phyloP scores from a whole-genome alignment of 2,113 vertebrate genomes.

The Andinoacara biseriatus region DNA sequence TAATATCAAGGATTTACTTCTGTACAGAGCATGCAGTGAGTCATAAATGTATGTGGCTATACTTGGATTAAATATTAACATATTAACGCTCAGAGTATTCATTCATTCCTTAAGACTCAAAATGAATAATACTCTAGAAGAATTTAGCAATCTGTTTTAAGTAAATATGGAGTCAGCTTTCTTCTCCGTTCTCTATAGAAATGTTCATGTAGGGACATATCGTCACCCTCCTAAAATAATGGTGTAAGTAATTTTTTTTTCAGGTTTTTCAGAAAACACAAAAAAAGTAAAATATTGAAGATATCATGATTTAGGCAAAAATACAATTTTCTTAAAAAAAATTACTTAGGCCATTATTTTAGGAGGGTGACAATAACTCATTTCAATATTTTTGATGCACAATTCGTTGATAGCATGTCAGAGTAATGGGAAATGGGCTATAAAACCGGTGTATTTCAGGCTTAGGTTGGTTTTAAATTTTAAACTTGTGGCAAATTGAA shows the following conservation, averaged over 20 bases:
- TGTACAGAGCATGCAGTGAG: conserved; percentile 58
- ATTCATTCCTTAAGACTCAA: conserved; percentile 10
- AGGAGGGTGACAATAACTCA: too few relatives aligned
- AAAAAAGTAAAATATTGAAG: too few relatives aligned
- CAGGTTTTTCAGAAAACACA: too few relatives aligned
- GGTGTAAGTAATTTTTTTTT: too few relatives aligned
- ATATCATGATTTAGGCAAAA: too few relatives aligned
- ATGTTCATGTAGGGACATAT: background rate
- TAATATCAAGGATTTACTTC: conserved; percentile 26
- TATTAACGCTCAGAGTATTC: background rate
- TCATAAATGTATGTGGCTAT: conserved; percentile 49
- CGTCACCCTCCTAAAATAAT: too few relatives aligned
- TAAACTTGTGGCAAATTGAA: background rate
- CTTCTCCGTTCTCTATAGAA: background rate
- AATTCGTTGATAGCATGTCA: conserved; percentile 13
- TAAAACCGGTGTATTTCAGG: conserved; percentile 20
- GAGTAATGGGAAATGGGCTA: background rate
- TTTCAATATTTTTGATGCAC: background rate
- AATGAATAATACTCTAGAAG: conserved; percentile 1
- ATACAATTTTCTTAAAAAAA: too few relatives aligned
- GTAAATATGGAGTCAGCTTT: background rate
- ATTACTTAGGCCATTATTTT: too few relatives aligned
- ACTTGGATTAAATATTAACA: conserved; percentile 39
- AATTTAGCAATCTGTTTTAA: background rate
- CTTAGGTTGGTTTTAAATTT: conserved; percentile 17